A percentile compares a stretch with the other conserved stretches of the same genome.
These are phyloP conservation scores for Chiloscyllium plagiosum DNA, from an alignment of 2,113 vertebrate species.

Conservation along the genomic window DNA sequence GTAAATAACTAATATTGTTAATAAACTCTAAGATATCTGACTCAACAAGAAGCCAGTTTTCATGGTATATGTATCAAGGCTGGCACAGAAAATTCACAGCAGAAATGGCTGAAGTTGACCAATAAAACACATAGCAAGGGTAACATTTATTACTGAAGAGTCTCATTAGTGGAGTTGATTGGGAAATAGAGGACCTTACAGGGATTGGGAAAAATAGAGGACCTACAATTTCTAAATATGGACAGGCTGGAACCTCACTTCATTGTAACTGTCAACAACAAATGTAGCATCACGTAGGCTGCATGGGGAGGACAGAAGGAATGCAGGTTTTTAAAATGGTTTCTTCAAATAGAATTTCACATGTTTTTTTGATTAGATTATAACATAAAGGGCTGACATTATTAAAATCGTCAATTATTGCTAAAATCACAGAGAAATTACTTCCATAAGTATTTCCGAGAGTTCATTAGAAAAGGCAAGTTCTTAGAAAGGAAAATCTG, in stretches of 20 bases:
- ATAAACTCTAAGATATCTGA: too few species aligned
- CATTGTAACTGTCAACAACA: background rate
- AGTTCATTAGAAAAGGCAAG: background rate
- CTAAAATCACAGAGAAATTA: background rate
- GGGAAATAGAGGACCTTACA: too few species aligned
- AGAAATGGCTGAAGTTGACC: background rate
- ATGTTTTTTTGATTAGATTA: background rate
- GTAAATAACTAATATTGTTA: too few species aligned
- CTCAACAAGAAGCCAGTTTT: too few species aligned
- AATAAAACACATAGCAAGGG: background rate
- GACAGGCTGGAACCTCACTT: background rate
- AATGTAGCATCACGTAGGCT: background rate
- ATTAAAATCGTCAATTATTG: background rate
- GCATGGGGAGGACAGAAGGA: background rate
- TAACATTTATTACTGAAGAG: background rate
- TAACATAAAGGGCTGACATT: background rate
- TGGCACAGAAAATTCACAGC: too few species aligned
- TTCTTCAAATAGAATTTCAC: background rate
- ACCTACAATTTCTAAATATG: too few species aligned
- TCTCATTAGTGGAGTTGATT: background rate
- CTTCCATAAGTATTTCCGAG: background rate
- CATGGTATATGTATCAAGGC: too few species aligned
- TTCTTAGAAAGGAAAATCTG: background rate
- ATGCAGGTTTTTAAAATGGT: background rate
- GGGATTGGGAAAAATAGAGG: too few species aligned